Percentiles rank a stretch among this genome's conserved stretches.
Conservation (phyloP, 2,888 invertebrate genomes). For the Trilocha varians region DNA sequence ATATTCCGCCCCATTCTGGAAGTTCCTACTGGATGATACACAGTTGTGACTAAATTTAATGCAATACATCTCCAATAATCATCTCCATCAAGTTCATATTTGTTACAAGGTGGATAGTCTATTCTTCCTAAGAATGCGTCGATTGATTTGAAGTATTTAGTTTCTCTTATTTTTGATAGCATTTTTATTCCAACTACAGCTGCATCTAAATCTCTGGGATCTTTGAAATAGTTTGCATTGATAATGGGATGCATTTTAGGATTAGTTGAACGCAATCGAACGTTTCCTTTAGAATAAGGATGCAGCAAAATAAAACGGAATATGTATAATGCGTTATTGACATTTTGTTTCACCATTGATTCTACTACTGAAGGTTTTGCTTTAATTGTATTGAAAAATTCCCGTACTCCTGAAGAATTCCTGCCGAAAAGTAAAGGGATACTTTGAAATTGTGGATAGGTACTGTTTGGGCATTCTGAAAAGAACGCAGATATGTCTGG, state of each 20-base stretch:
- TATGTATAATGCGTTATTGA: conserved; percentile 32
- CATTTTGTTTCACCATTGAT: conserved; percentile 26
- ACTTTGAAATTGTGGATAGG: conserved; percentile 36
- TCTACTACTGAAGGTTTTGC: conserved; percentile 27
- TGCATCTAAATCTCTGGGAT: conserved; percentile 65
- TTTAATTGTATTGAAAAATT: conserved; percentile 23
- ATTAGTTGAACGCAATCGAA: conserved; percentile 70
- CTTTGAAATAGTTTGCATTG: conserved; percentile 75
- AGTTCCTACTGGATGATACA: conserved; percentile 81
- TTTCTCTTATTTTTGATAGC: conserved; percentile 30
- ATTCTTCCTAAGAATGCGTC: conserved; percentile 31
- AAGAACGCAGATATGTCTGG: conserved; percentile 64
- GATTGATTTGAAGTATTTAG: conserved; percentile 32
- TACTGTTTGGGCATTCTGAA: conserved; percentile 27
- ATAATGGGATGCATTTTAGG: conserved; percentile 75
- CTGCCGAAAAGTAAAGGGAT: conserved; percentile 26
- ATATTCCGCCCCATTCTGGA: conserved; percentile 70
- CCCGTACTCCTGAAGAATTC: conserved; percentile 23
- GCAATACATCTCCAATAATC: conserved; percentile 40
- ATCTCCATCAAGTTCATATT: conserved; percentile 24
- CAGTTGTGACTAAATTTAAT: conserved; percentile 58
- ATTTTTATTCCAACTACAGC: conserved; percentile 33
- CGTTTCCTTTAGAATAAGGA: conserved; percentile 66
- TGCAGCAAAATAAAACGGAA: conserved; percentile 47
- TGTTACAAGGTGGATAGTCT: conserved; percentile 28